These are phyloP conservation scores for Aspidapion aeneum DNA, from an alignment of 2,888 invertebrate genomes.

Conservation along the genomic window DNA sequence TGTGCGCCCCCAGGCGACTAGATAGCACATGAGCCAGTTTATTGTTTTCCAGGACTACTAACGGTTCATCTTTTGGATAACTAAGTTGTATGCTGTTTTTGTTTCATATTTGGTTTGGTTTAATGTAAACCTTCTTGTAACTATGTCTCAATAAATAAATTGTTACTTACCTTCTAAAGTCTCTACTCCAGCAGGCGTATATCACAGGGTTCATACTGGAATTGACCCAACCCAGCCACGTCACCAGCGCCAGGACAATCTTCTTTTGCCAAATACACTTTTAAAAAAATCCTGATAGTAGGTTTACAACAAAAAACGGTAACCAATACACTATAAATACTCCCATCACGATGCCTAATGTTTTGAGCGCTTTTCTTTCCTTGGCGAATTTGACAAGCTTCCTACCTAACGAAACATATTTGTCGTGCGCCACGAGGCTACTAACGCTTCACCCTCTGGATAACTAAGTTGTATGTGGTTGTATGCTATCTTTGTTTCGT, in stretches of 20 bases:
- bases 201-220: conserved; percentile 97
- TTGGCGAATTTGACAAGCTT: conserved; percentile 96
- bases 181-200: conserved; percentile 97
- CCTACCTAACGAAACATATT: conserved; percentile 89
- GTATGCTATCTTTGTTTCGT: conserved; percentile 29
- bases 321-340: conserved; percentile 97
- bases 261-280: conserved; percentile 86
- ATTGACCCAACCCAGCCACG: conserved; percentile 95
- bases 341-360: conserved; percentile 94
- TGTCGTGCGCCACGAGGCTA: conserved; percentile 61
- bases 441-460: conserved; percentile 71
- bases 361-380: conserved; percentile 92
- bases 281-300: conserved; percentile 85
- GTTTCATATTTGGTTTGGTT: conserved; percentile 33
- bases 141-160: too few species aligned
- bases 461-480: conserved; percentile 57
- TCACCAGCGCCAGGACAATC: conserved; percentile 82
- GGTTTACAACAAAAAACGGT: conserved; percentile 94
- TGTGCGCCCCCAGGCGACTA: conserved; percentile 59
- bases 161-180: conserved; percentile 81
- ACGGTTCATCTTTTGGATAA: conserved; percentile 70
- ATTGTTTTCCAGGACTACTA: conserved; percentile 75
- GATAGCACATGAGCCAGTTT: conserved; percentile 69
- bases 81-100: conserved; percentile 44
- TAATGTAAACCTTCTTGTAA: too few species aligned